Percentiles rank a stretch among this genome's conserved stretches.
Conservation (phyloP, 2,888 invertebrate species). For the Tetranychus piercei region DNA sequence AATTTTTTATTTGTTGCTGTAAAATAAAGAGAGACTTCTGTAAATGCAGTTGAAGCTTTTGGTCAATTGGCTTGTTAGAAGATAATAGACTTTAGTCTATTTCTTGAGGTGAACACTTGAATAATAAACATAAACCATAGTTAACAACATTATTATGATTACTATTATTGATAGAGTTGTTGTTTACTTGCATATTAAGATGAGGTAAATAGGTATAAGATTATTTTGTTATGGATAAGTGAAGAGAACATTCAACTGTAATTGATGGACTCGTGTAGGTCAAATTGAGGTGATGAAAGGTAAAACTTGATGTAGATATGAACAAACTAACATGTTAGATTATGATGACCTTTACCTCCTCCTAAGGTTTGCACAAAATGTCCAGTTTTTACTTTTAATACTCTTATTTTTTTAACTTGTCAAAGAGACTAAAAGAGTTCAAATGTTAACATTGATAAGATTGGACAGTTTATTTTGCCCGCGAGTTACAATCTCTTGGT, state of each 20-base stretch:
- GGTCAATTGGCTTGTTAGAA: background rate
- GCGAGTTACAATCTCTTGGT: too few relatives aligned
- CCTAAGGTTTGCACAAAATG: too few relatives aligned
- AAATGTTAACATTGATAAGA: too few relatives aligned
- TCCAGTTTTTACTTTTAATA: too few relatives aligned
- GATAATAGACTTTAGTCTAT: background rate
- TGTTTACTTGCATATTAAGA: background rate
- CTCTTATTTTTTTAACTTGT: too few relatives aligned
- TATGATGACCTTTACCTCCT: too few relatives aligned
- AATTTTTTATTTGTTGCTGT: background rate
- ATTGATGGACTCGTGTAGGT: background rate
- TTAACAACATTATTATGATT: background rate
- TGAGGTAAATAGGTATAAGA: background rate
- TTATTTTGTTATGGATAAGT: background rate
- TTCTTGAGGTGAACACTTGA: too few relatives aligned
- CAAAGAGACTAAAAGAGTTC: too few relatives aligned
- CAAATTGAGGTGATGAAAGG: background rate
- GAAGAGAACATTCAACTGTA: background rate
- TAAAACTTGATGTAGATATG: background rate
- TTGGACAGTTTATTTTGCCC: too few relatives aligned
- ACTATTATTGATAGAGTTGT: background rate
- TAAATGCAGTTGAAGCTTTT: background rate
- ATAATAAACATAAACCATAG: too few relatives aligned
- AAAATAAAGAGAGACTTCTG: background rate
- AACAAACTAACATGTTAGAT: too few relatives aligned